phyloP scores from a whole-genome alignment of 1,140 invertebrate genomes.

The Ceratosolen solmsi region DNA sequence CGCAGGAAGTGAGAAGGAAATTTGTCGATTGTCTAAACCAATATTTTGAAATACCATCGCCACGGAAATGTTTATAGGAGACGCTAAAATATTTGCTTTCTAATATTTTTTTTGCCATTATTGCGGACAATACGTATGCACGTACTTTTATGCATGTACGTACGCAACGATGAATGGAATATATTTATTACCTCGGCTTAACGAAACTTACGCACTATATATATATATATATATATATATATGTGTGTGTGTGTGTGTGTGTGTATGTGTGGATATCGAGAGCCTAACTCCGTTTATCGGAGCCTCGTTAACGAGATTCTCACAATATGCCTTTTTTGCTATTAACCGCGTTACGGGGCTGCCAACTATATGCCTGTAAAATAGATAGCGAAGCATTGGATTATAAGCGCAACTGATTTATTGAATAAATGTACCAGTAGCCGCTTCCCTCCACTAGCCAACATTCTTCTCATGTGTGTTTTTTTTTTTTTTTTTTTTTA shows the following conservation, averaged over 20 bases:
- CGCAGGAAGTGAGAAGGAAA: background rate
- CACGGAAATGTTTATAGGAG: background rate
- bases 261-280: no score
- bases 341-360: background rate
- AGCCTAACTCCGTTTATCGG: no score
- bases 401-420: background rate
- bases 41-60: background rate
- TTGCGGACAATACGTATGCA: background rate
- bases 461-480: no score
- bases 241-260: no score
- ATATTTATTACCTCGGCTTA: background rate
- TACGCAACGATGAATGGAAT: background rate
- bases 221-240: no score
- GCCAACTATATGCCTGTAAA: background rate
- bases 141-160: background rate
- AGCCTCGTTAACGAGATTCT: background rate
- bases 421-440: background rate
- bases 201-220: no score
- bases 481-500: background rate
- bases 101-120: background rate
- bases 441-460: no score
- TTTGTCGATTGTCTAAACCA: no score
- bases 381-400: background rate
- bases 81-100: background rate
- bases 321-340: background rate